phyloP scores from a whole-genome alignment of 2,113 vertebrate genomes.

The Apodemus sylvaticus region DNA sequence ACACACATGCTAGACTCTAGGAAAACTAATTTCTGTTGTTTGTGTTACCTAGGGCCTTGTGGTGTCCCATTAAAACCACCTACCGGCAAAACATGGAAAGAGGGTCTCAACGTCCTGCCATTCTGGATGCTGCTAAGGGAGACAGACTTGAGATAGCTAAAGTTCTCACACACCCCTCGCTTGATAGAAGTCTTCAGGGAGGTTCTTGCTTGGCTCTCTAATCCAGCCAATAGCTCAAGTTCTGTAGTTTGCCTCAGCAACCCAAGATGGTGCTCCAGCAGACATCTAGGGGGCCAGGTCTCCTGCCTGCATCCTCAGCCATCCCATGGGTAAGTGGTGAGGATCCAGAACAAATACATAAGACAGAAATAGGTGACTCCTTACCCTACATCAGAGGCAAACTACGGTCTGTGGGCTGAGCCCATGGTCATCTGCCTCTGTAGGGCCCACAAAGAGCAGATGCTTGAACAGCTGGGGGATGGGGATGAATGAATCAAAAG shows the following conservation, averaged over 20 bases:
- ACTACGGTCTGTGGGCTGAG: neutral
- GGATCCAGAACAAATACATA: accelerated
- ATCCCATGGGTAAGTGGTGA: neutral
- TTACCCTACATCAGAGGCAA: neutral
- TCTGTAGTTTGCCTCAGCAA: accelerated
- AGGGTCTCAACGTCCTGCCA: accelerated
- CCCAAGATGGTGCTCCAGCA: neutral
- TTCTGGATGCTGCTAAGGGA: neutral
- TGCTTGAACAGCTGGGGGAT: neutral
- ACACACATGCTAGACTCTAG: accelerated
- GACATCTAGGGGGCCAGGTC: accelerated
- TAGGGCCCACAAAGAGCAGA: neutral
- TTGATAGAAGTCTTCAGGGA: neutral
- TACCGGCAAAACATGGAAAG: neutral
- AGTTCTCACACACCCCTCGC: accelerated
- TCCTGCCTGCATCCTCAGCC: accelerated
- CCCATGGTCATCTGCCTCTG: neutral
- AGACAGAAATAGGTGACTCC: neutral
- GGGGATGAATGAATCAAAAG: neutral
- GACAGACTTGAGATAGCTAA: neutral
- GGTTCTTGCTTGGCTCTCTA: accelerated
- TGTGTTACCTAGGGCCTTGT: too few relatives aligned
- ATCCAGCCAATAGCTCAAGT: neutral
- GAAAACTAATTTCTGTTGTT: too few relatives aligned
- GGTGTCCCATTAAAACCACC: neutral